Percentiles rank a stretch among this genome's conserved stretches.
These are phyloP conservation scores for Umimayanthus chanpuru DNA, from an alignment of 92 coral and sea anemone species.

Conservation along the genomic window DNA sequence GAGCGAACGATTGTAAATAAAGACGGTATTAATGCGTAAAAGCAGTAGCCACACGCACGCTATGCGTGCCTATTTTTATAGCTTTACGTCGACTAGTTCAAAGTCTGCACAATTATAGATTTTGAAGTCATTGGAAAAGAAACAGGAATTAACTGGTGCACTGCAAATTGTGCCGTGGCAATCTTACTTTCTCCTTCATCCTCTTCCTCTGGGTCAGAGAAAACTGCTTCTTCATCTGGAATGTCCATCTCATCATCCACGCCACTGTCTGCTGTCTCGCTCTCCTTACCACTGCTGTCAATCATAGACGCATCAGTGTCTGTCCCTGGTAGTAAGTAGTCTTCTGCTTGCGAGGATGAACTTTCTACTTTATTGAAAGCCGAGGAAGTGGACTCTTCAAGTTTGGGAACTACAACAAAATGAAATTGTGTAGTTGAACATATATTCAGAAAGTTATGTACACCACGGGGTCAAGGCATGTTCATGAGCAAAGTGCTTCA, in stretches of 20 bases:
- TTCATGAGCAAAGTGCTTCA: too few relatives aligned
- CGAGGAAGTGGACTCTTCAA: constrained; percentile 76
- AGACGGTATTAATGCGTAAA: too few relatives aligned
- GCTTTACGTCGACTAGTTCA: too few relatives aligned
- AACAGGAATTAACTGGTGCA: neutral
- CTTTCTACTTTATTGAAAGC: constrained; percentile 75
- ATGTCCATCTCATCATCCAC: constrained; percentile 86
- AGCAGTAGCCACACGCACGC: too few relatives aligned
- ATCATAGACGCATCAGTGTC: constrained; percentile 54
- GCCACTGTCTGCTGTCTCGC: constrained; percentile 79
- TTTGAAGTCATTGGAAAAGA: too few relatives aligned
- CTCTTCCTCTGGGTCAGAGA: constrained; percentile 98
- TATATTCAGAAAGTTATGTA: too few relatives aligned
- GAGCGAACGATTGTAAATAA: too few relatives aligned
- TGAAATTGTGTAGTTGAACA: neutral
- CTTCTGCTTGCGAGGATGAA: constrained; percentile 53
- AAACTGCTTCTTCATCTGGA: constrained; percentile 92
- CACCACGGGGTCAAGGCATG: too few relatives aligned
- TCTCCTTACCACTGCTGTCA: constrained; percentile 54
- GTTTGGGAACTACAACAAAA: constrained; percentile 59
- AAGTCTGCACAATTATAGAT: too few relatives aligned
- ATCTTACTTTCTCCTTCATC: constrained; percentile 73
- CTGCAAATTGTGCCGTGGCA: neutral
- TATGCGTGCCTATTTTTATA: too few relatives aligned
- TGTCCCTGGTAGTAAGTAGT: constrained; percentile 43